Evolutionary conservation across 1,140 invertebrate genomes (phyloP), one percentile per base, ranked within the genome.

Genomic region (Caenorhabditis inopinata): DNA sequence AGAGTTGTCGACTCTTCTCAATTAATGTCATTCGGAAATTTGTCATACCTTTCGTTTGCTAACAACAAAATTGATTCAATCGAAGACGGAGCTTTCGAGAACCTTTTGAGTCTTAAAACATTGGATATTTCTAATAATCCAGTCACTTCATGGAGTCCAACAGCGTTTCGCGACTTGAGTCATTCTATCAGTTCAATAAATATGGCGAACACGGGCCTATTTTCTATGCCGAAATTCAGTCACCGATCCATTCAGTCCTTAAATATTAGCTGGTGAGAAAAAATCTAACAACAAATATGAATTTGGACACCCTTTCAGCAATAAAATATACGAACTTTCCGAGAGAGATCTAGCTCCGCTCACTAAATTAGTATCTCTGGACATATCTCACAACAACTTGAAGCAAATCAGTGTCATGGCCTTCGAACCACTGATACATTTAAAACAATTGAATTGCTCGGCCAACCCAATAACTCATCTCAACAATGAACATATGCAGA

Each of bases 81-180:
- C 35, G 78, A 79, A 27, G 78, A 79, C 6, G 78, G 51, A 49
- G 78, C 78, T 6, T 79, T 79, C 38, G 78, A 79, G 29, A 47
- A 74, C 18, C 21, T 79, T 2, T 16, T 58, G 16, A 79, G 58
- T 49, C 27, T 79, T 4, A 51, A 62, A 16, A 74, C 21, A 11
- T 18, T 79, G 18, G 78, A 79, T 75, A 21, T 79, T 27, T 68
- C 51, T 16, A 42, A 79, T 35, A 79, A 79, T 53, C 78, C 78
- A 35, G 51, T 79, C 0, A 79, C 45, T 49, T 79, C 62, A 21
- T 79, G 78, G 78, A 79, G 78, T 35, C 78, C 78, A n/a, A 79
- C 78, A 3, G 78, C 78, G 6, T 79, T 79, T 35, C 58, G 78
- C 6, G 80, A 76, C 21, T 27, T 81, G 7, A 76, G 74, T 29